Evolutionary conservation across 2,797 vertebrate genomes (phyloP).

Genomic region (Oceanodroma leucorhoa): DNA sequence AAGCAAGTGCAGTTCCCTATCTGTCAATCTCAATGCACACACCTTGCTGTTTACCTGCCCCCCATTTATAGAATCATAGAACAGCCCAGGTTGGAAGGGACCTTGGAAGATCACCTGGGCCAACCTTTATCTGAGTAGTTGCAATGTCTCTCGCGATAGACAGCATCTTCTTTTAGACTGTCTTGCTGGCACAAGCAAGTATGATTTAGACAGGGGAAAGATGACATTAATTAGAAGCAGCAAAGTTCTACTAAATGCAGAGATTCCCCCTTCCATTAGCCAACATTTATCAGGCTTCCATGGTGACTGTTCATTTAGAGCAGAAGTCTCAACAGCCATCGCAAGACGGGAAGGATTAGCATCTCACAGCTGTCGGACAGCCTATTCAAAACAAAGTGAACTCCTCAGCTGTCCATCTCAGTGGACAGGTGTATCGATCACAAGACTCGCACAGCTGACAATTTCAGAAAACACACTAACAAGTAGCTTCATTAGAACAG

Average conservation of each 20-base stretch:
- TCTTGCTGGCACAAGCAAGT: neutral
- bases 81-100: neutral
- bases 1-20: neutral
- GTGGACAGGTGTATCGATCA: neutral
- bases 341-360: neutral
- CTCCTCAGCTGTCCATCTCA: neutral
- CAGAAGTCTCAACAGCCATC: neutral
- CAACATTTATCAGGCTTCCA: neutral
- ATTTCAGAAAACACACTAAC: neutral
- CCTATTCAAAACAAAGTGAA: neutral
- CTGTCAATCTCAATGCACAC: no score
- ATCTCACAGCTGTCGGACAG: neutral
- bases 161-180: neutral
- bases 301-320: neutral
- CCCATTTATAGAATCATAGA: neutral
- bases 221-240: neutral
- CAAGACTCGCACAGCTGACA: neutral
- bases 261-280: neutral
- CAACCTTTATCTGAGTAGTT: neutral
- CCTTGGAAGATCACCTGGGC: neutral
- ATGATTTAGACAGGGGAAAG: neutral
- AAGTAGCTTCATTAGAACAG: neutral
- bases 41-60: neutral
- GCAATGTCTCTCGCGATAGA: neutral
- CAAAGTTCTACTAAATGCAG: neutral